Conservation (phyloP, 2,113 vertebrate species). For the Nesogale talazaci region DNA sequence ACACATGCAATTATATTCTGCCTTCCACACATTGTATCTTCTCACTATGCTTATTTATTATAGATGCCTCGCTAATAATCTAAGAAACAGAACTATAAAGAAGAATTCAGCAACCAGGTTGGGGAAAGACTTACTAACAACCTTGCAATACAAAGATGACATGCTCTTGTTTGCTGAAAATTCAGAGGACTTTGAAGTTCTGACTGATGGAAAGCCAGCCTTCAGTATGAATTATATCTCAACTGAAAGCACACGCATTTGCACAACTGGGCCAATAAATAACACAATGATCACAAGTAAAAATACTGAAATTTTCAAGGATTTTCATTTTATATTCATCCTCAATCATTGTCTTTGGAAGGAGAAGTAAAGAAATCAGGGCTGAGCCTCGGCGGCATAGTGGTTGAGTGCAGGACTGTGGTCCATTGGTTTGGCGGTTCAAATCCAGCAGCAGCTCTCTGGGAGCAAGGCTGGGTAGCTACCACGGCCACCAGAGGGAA, state of each 20-base stretch:
- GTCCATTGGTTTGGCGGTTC: too few relatives aligned
- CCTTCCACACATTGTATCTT: not conserved
- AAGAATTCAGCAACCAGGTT: not conserved
- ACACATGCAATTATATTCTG: not conserved
- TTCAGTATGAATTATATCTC: not conserved
- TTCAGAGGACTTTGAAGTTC: not conserved
- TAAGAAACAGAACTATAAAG: not conserved
- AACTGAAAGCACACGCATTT: not conserved
- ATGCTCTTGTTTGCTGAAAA: not conserved
- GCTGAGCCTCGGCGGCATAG: too few relatives aligned
- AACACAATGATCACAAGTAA: not conserved
- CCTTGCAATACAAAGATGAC: not conserved
- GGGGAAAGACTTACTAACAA: not conserved
- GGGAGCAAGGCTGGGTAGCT: too few relatives aligned
- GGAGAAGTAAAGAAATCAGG: not conserved
- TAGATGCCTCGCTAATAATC: not conserved
- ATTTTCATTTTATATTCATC: not conserved
- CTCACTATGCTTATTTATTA: not conserved
- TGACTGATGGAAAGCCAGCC: not conserved
- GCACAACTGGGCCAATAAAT: not conserved
- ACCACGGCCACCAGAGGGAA: too few relatives aligned
- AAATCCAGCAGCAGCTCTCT: too few relatives aligned
- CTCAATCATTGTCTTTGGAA: not conserved
- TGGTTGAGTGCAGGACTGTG: too few relatives aligned
- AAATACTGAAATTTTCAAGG: not conserved